phyloP scores from a whole-genome alignment of 1,140 invertebrate species.

The Anoplophora glabripennis region DNA sequence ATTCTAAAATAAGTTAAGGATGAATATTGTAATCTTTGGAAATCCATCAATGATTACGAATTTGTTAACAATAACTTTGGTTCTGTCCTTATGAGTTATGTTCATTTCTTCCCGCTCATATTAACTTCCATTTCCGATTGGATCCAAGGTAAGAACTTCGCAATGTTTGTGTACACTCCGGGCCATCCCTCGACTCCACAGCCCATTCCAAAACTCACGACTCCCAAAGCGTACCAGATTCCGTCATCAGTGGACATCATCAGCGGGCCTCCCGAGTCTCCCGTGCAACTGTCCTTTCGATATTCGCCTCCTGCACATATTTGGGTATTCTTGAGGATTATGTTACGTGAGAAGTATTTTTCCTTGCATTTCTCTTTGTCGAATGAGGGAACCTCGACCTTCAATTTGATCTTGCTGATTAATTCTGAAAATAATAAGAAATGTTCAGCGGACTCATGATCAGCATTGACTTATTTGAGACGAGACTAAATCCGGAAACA shows the following conservation, averaged over 20 bases:
- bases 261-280: slow-evolving; percentile 62
- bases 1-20: no score
- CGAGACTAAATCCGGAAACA: no score
- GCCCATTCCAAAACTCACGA: slow-evolving; percentile 61
- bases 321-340: slow-evolving; percentile 39
- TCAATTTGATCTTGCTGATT: slow-evolving; percentile 44
- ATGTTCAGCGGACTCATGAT: no score
- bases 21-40: no score
- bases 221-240: slow-evolving; percentile 48
- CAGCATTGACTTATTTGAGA: no score
- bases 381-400: slow-evolving; percentile 40
- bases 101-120: no score
- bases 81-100: background rate
- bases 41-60: background rate
- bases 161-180: slow-evolving; percentile 61
- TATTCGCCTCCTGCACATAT: slow-evolving; percentile 53
- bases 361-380: slow-evolving; percentile 29
- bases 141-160: slow-evolving; percentile 54
- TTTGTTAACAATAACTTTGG: background rate
- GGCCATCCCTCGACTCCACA: slow-evolving; percentile 57
- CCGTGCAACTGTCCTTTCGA: slow-evolving; percentile 54
- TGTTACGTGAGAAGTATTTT: slow-evolving; percentile 39
- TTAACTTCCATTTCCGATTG: slow-evolving; percentile 14
- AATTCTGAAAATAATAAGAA: slow-evolving; percentile 20
- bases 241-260: slow-evolving; percentile 47